Conservation (phyloP, 1,140 invertebrate species). For the Drosophila baimaii region DNA sequence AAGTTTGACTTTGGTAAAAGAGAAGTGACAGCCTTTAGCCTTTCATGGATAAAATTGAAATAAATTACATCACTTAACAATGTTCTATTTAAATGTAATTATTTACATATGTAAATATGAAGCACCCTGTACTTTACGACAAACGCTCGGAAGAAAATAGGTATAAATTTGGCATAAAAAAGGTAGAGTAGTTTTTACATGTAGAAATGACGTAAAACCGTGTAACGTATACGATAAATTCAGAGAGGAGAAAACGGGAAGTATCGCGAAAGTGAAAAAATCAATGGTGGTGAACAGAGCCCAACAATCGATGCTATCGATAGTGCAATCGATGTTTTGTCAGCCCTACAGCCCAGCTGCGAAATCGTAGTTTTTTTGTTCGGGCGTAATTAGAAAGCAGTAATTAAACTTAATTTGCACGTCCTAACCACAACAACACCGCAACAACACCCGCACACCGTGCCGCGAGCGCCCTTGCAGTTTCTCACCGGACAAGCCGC, state of each 20-base stretch:
- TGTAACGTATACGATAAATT: too few species aligned
- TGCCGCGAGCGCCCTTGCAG: slow-evolving; percentile 21
- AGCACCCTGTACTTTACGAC: too few species aligned
- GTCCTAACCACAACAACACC: slow-evolving; percentile 68
- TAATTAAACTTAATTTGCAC: slow-evolving; percentile 75
- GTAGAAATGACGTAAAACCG: neutral
- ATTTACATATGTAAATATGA: too few species aligned
- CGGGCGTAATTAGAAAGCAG: slow-evolving; percentile 77
- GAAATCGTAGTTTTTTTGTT: slow-evolving; percentile 40
- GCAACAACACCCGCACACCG: slow-evolving; percentile 15
- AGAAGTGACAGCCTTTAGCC: too few species aligned
- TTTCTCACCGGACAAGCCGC: slow-evolving; percentile 44
- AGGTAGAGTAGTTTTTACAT: neutral
- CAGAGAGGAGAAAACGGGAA: too few species aligned
- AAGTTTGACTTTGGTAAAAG: too few species aligned
- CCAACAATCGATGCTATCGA: neutral
- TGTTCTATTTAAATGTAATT: too few species aligned
- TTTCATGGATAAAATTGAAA: too few species aligned
- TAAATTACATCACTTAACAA: too few species aligned
- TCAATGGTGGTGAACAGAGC: neutral
- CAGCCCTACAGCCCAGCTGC: slow-evolving; percentile 17
- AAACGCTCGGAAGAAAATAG: too few species aligned
- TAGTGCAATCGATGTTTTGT: slow-evolving; percentile 4
- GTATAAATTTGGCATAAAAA: too few species aligned
- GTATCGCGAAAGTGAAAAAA: neutral